Evolutionary conservation across 2,113 vertebrate species (phyloP).

Genomic region (Laterallus jamaicensis): DNA sequence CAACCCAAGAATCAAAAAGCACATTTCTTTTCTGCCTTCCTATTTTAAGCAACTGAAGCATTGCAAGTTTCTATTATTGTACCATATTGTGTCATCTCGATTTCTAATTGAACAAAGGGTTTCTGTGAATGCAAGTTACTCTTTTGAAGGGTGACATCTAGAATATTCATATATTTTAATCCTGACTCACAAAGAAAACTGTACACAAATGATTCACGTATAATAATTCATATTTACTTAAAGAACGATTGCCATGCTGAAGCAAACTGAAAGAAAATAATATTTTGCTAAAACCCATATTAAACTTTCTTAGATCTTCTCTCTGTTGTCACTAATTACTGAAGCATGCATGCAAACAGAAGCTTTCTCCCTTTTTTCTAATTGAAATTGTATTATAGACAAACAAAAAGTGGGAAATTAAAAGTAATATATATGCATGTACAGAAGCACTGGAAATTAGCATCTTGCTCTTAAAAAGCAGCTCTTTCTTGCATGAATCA

Average conservation of each 20-base stretch:
- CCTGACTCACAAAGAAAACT: neutral
- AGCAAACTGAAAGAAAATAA: constrained; percentile 17
- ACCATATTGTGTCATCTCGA: neutral
- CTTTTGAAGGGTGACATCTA: neutral
- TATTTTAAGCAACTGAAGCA: neutral
- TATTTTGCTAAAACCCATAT: constrained; percentile 55
- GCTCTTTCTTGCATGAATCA: neutral
- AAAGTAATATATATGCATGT: constrained; percentile 36
- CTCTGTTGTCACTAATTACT: constrained; percentile 56
- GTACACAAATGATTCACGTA: neutral
- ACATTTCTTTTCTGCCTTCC: neutral
- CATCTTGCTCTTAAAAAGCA: neutral
- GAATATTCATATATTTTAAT: constrained; percentile 18
- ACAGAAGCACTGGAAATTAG: neutral
- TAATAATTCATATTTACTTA: constrained; percentile 46
- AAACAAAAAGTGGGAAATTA: constrained; percentile 64
- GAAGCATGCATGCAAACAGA: constrained; percentile 34
- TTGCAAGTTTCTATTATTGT: neutral
- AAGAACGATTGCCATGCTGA: neutral
- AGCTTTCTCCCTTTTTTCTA: constrained; percentile 38
- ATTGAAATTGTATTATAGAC: constrained; percentile 66
- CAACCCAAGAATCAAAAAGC: neutral
- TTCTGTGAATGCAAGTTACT: neutral
- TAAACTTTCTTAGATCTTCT: constrained; percentile 38
- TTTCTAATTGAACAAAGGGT: neutral